A percentile compares a stretch with the other conserved stretches of the same genome.
Conservation (phyloP, 1,140 invertebrate genomes). For the Anoplophora glabripennis region DNA sequence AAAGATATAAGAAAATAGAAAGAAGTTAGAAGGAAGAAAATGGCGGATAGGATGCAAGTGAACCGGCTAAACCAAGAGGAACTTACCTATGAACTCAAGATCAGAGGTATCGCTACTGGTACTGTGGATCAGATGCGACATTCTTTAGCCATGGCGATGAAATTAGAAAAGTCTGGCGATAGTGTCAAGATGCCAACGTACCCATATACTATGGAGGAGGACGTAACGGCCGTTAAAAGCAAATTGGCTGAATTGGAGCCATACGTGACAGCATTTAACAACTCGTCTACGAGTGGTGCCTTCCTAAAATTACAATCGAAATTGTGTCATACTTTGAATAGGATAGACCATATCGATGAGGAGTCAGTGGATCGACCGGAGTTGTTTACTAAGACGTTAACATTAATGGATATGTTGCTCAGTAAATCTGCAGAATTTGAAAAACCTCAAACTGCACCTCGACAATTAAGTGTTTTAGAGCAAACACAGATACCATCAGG, state of each 20-base stretch:
- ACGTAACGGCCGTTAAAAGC: neutral
- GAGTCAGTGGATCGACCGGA: neutral
- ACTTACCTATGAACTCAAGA: neutral
- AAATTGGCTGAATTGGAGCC: neutral
- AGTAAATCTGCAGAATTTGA: neutral
- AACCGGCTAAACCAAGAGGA: constrained; percentile 3
- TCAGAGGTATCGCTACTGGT: constrained; percentile 5
- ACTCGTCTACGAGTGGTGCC: neutral
- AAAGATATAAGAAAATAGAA: no score
- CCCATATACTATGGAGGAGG: constrained; percentile 5
- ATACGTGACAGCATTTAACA: neutral
- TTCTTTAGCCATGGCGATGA: neutral
- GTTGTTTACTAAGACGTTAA: neutral
- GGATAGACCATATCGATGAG: neutral
- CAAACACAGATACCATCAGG: neutral
- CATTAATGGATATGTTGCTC: neutral
- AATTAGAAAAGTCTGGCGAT: neutral
- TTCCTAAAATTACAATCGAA: neutral
- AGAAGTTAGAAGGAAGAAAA: no score
- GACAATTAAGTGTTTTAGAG: neutral
- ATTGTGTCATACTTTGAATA: neutral
- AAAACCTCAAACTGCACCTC: neutral
- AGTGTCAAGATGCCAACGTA: constrained; percentile 3
- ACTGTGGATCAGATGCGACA: constrained; percentile 10
- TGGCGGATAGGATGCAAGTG: neutral